These are phyloP conservation scores for Pardosa pseudoannulata DNA, from an alignment of 2,888 invertebrate genomes.

Conservation along the genomic window DNA sequence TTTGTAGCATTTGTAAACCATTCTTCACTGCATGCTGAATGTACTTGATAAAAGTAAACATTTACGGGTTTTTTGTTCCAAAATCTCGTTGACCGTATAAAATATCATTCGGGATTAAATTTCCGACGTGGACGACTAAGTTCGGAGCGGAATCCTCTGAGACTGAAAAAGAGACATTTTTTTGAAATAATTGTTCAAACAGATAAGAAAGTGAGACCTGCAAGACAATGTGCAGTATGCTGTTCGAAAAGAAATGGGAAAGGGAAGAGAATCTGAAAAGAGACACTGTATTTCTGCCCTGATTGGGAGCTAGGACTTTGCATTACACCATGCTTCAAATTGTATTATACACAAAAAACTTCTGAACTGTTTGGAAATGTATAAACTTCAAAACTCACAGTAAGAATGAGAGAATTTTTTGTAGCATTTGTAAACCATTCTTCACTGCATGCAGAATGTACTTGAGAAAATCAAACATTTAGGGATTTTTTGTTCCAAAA, in stretches of 20 bases:
- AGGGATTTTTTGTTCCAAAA: too few relatives aligned
- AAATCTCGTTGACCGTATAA: too few relatives aligned
- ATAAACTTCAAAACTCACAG: background rate
- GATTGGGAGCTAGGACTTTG: conserved; percentile 24
- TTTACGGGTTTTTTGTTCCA: too few relatives aligned
- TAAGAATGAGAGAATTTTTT: too few relatives aligned
- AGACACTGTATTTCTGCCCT: conserved; percentile 22
- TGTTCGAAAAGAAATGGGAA: conserved; percentile 13
- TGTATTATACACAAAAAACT: background rate
- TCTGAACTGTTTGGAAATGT: background rate
- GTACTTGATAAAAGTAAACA: too few relatives aligned
- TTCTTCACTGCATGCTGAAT: too few relatives aligned
- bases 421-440: too few relatives aligned
- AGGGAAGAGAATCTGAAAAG: conserved; percentile 26
- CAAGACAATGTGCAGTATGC: conserved; percentile 21
- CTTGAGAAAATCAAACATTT: too few relatives aligned
- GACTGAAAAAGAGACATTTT: conserved; percentile 33
- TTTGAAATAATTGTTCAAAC: conserved; percentile 27
- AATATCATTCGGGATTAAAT: too few relatives aligned
- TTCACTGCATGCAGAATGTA: too few relatives aligned
- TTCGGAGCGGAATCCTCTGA: conserved; percentile 1
- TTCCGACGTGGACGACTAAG: conserved; percentile 27
- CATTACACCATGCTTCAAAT: conserved; percentile 9
- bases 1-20: too few relatives aligned
- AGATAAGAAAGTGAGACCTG: background rate